Base-by-base conservation (phyloP, 1,140 invertebrate genomes). In the Pseudomyrmex concolor region DNA sequence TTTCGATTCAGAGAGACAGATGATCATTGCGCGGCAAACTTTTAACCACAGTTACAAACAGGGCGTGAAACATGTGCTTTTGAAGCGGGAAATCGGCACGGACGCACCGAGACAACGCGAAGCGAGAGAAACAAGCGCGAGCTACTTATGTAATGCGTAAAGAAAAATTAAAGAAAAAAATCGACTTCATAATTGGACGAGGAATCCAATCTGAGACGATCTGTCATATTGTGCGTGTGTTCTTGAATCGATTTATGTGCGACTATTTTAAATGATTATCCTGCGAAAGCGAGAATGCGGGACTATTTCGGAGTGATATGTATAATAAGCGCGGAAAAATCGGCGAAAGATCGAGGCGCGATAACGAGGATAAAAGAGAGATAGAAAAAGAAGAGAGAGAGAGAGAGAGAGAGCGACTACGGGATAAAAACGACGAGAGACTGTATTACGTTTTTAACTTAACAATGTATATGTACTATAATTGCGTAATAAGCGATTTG, bases 401-500 rank as follows among this genome's bases (percentile, higher is more conserved):
- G 51, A 22, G 34, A 62, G 72, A 76, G 72, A 84, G 22, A 68
- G 51, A 25, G 43, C 64, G 64, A 45, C 12, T 25, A 48, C 73
- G 73, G 48, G 34, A 19, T 17, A 67, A 77, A 77, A 85, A 77
- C 25, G 73, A 86, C 60, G 64, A 84, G 59, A 86, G 73, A 89
- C 68, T 82, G 88, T 87, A 71, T 68, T 60, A 84, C 71, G 71
- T 86, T 86, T 89, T 83, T 67, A 83, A 86, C 86, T 68, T 78
- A 76, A 86, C 62, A 71, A 77, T 83, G 68, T 83, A 86, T 72
- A 85, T 85, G 63, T 86, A 77, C 63, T 67, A 78, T 82, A 73
- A 80, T 60, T 87, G 73, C 80, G 70, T 86, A 51, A 34, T 51
- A 72, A 88, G 43, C 78, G 70, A 34, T 90, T 89, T 88, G 81